Evolutionary conservation across 1,140 invertebrate species (phyloP).

Genomic region (Aphelenchoides besseyi): DNA sequence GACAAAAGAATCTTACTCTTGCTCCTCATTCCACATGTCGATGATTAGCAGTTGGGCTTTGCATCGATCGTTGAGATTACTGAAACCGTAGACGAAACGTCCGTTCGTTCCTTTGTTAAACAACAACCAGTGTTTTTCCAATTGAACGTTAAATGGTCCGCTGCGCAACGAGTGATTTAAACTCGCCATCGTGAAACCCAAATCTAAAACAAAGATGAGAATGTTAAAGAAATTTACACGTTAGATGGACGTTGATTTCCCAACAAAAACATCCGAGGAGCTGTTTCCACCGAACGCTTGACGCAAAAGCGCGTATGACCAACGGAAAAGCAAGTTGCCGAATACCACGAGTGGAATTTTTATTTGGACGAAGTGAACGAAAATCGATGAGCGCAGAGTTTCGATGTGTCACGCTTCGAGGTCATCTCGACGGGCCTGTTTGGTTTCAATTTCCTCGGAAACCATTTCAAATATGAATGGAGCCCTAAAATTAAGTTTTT

Average conservation of each 20-base stretch:
- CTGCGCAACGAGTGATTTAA: background rate
- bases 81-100: background rate
- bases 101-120: background rate
- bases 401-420: background rate
- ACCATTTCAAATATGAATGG: no score
- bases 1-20: background rate
- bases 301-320: background rate
- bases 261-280: background rate
- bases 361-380: background rate
- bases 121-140: background rate
- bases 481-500: no score
- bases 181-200: background rate
- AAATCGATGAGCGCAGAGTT: background rate
- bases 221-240: no score
- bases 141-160: background rate
- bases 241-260: background rate
- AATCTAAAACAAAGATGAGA: background rate
- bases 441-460: no score
- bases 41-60: background rate
- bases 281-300: background rate
- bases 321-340: background rate
- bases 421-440: background rate
- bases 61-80: background rate
- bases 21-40: background rate
- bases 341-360: background rate